phyloP scores from a whole-genome alignment of 2,888 invertebrate species.

The Lomographa bimaculata region DNA sequence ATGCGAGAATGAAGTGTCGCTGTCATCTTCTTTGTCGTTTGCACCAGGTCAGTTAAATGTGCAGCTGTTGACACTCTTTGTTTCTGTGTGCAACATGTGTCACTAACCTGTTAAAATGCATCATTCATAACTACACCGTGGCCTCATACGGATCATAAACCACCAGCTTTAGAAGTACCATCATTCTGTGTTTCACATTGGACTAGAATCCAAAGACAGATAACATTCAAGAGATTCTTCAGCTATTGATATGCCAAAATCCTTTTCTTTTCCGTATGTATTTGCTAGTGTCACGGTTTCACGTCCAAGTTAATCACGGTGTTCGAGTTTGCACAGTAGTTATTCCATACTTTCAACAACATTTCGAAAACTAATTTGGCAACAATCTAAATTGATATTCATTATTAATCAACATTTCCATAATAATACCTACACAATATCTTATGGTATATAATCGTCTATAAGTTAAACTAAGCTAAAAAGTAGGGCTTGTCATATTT shows the following conservation, averaged over 20 bases:
- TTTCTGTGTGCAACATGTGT: constrained; percentile 78
- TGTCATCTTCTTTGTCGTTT: constrained; percentile 80
- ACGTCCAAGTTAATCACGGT: constrained; percentile 5
- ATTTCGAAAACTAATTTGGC: constrained; percentile 3
- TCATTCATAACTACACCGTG: constrained; percentile 43
- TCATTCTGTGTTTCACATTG: constrained; percentile 34
- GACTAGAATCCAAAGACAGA: constrained; percentile 17
- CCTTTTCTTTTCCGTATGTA: constrained; percentile 10
- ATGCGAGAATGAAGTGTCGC: constrained; percentile 80
- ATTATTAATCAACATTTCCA: constrained; percentile 5
- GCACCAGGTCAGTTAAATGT: constrained; percentile 82
- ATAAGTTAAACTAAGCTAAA: too few relatives aligned
- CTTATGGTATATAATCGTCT: too few relatives aligned
- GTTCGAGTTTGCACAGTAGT: constrained; percentile 13
- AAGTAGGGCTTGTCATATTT: too few relatives aligned
- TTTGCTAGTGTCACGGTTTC: constrained; percentile 19
- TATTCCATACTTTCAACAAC: constrained; percentile 5
- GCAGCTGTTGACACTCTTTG: constrained; percentile 71
- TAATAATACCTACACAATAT: too few relatives aligned
- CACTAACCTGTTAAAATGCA: constrained; percentile 69
- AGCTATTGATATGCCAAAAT: background rate
- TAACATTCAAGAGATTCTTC: constrained; percentile 3
- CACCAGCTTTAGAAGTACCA: constrained; percentile 46
- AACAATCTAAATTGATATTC: background rate
- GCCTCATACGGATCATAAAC: constrained; percentile 51